These are phyloP conservation scores for Drosophila bocki DNA, from an alignment of 1,140 invertebrate species.

Conservation along the genomic window DNA sequence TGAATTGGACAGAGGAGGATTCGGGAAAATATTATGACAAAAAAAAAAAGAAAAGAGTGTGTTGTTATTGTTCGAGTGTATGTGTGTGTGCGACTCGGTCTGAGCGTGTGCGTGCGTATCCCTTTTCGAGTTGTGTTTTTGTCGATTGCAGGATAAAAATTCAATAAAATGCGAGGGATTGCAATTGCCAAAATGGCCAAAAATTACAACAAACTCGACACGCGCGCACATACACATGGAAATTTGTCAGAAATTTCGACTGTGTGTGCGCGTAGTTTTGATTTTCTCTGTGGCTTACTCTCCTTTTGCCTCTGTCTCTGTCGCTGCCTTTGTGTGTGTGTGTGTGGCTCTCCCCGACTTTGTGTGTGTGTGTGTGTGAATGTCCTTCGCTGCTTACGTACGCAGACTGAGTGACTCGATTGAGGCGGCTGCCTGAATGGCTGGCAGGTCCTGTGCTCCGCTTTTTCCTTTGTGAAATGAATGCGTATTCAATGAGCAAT, in stretches of 20 bases:
- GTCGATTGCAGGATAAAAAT: conserved; percentile 60
- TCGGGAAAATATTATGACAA: conserved; percentile 73
- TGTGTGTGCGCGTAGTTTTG: conserved; percentile 78
- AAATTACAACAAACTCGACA: conserved; percentile 60
- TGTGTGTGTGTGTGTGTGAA: conserved; percentile 34
- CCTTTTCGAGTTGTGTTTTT: conserved; percentile 37
- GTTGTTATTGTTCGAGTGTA: conserved; percentile 69
- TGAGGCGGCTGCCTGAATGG: conserved; percentile 75
- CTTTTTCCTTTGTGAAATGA: conserved; percentile 69
- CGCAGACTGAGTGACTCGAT: conserved; percentile 82
- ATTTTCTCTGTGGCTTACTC: conserved; percentile 81
- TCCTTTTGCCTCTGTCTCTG: conserved; percentile 50
- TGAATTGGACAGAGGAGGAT: conserved; percentile 23
- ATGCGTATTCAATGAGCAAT: conserved; percentile 84
- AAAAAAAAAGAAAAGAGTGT: conserved; percentile 33
- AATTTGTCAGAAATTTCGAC: conserved; percentile 72
- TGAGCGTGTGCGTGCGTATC: conserved; percentile 23
- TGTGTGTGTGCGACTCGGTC: conserved; percentile 15
- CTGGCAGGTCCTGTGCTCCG: conserved; percentile 62
- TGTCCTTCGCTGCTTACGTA: conserved; percentile 78
- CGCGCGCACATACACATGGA: conserved; percentile 39
- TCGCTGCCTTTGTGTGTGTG: conserved; percentile 43
- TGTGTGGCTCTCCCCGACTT: conserved; percentile 45
- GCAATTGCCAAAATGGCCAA: conserved; percentile 70
- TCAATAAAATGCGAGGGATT: conserved; percentile 78